Evolutionary conservation across 1,140 invertebrate species (phyloP).

Genomic region (Ladona fulva): DNA sequence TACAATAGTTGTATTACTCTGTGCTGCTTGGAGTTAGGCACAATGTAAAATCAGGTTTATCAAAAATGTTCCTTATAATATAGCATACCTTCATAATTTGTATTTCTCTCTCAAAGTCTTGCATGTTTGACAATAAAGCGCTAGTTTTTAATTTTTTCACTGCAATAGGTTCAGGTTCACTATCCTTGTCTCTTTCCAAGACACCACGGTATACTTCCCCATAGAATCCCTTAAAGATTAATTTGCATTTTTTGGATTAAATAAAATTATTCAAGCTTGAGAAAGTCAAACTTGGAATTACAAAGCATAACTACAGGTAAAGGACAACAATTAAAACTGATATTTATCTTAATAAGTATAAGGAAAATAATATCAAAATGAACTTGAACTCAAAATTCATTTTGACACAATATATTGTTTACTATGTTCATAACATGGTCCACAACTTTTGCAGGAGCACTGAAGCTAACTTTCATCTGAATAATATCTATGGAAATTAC

Average conservation of each 20-base stretch:
- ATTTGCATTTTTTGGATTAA: not conserved
- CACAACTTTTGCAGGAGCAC: too few species aligned
- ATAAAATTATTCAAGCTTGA: too few species aligned
- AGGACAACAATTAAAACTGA: too few species aligned
- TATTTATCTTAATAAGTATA: too few species aligned
- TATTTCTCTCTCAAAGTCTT: conserved; percentile 62
- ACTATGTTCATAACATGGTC: too few species aligned
- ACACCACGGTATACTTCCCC: conserved; percentile 59
- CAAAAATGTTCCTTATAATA: not conserved
- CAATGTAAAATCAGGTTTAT: too few species aligned
- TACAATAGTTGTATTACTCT: not conserved
- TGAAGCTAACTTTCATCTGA: not conserved
- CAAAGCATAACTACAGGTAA: too few species aligned
- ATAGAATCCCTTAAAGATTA: conserved; percentile 51
- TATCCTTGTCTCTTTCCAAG: conserved; percentile 42
- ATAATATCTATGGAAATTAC: conserved; percentile 26
- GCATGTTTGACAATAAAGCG: conserved; percentile 35
- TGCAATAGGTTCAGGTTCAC: conserved; percentile 49
- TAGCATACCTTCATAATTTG: conserved; percentile 59
- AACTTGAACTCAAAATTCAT: too few species aligned
- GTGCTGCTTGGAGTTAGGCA: too few species aligned
- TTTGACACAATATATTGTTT: too few species aligned
- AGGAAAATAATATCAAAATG: too few species aligned
- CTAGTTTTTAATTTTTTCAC: conserved; percentile 58
- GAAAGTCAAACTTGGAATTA: too few species aligned